phyloP scores from a whole-genome alignment of 2,113 vertebrate genomes.

The Xyliphius kryptos region DNA sequence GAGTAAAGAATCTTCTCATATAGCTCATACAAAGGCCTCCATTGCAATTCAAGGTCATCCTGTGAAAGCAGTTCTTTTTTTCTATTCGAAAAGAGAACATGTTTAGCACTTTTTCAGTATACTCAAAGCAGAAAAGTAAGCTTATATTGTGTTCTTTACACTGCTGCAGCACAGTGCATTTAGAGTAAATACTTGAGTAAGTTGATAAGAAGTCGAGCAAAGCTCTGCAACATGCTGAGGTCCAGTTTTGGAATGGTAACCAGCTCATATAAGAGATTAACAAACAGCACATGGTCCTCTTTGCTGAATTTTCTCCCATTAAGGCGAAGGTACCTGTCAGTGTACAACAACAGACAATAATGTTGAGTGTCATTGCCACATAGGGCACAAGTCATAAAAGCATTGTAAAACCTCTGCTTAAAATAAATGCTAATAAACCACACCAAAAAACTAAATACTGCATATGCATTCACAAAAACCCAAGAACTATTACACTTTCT shows the following conservation, averaged over 20 bases:
- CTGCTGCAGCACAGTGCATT: not conserved
- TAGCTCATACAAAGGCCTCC: slow-evolving; percentile 86
- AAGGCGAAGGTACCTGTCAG: slow-evolving; percentile 82
- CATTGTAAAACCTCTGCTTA: no score
- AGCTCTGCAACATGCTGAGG: slow-evolving; percentile 91
- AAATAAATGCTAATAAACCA: no score
- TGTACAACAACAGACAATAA: slow-evolving; percentile 9
- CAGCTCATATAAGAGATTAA: slow-evolving; percentile 88
- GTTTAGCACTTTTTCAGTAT: not conserved
- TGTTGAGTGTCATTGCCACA: no score
- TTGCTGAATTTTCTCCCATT: slow-evolving; percentile 91
- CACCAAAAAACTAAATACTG: no score
- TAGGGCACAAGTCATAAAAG: no score
- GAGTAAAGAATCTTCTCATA: slow-evolving; percentile 88
- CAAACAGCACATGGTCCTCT: slow-evolving; percentile 90
- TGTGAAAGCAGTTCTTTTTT: slow-evolving; percentile 90
- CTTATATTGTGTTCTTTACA: not conserved
- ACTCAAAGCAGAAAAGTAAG: not conserved
- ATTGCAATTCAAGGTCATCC: slow-evolving; percentile 89
- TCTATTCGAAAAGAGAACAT: slow-evolving; percentile 55
- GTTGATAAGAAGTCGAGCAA: slow-evolving; percentile 85
- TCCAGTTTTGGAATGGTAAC: slow-evolving; percentile 88
- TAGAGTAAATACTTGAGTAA: slow-evolving; percentile 74
- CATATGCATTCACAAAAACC: no score
- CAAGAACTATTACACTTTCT: no score